These are phyloP conservation scores for Hippocampus kuda DNA, from an alignment of 2,797 vertebrate species.

Conservation along the genomic window DNA sequence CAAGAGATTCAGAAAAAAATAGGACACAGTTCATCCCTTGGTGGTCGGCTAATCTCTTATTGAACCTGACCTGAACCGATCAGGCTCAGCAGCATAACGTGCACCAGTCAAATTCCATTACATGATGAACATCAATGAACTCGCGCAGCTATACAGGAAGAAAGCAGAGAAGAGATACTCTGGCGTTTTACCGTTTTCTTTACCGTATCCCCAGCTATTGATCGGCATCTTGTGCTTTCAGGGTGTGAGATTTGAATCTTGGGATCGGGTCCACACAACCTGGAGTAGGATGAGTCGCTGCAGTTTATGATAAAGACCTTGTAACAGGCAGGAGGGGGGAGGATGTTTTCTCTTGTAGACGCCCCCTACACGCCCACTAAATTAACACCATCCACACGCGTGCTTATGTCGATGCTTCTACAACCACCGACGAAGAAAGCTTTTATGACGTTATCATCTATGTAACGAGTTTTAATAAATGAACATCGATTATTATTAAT, in stretches of 20 bases:
- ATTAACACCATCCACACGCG: neutral
- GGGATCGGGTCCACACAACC: neutral
- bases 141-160: neutral
- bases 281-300: conserved; percentile 3
- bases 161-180: conserved; percentile 5
- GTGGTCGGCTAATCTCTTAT: neutral
- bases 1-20: neutral
- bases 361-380: conserved; percentile 38
- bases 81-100: neutral
- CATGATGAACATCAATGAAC: neutral
- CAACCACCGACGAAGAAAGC: neutral
- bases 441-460: too few species aligned
- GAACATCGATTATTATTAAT: neutral
- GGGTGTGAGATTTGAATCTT: neutral
- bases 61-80: neutral
- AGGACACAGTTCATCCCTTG: neutral
- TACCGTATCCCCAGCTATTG: conserved; percentile 86
- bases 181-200: conserved; percentile 78
- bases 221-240: conserved; percentile 71
- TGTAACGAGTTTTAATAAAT: too few species aligned
- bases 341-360: conserved; percentile 30
- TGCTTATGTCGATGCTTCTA: neutral
- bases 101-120: neutral
- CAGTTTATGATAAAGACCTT: conserved; percentile 33
- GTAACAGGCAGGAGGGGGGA: conserved; percentile 25